Conservation (phyloP, 2,113 vertebrate genomes). For the Myotis davidii region DNA sequence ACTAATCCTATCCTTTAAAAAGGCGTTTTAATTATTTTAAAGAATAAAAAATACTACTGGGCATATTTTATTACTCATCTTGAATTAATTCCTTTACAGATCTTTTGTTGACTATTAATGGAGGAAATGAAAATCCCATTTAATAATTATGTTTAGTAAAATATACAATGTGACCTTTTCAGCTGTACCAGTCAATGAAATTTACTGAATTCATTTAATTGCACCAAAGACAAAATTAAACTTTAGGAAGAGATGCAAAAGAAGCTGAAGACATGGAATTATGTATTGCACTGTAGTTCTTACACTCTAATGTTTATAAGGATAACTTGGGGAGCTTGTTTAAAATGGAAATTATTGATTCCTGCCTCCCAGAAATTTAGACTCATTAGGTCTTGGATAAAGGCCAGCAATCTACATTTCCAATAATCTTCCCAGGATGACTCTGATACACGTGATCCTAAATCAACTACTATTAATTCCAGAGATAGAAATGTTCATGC, state of each 20-base stretch:
- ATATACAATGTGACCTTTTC: background rate
- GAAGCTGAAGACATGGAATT: background rate
- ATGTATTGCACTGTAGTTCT: background rate
- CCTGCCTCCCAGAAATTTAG: background rate
- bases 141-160: conserved; percentile 25
- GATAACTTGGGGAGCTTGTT: background rate
- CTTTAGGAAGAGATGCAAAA: background rate
- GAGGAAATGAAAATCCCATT: conserved; percentile 31
- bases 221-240: background rate
- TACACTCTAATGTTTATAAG: background rate
- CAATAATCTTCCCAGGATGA: background rate
- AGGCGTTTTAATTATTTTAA: background rate
- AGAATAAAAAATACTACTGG: background rate
- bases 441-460: background rate
- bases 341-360: background rate
- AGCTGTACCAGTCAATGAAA: background rate
- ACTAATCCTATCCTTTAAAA: background rate
- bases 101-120: background rate
- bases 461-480: background rate
- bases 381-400: background rate
- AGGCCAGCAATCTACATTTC: background rate
- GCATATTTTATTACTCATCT: background rate
- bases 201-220: conserved; percentile 27
- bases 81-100: background rate
- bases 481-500: background rate